phyloP scores from a whole-genome alignment of 30 jellyfish, hydroid and myxozoan genomes.

The Chrysaora quinquecirrha region DNA sequence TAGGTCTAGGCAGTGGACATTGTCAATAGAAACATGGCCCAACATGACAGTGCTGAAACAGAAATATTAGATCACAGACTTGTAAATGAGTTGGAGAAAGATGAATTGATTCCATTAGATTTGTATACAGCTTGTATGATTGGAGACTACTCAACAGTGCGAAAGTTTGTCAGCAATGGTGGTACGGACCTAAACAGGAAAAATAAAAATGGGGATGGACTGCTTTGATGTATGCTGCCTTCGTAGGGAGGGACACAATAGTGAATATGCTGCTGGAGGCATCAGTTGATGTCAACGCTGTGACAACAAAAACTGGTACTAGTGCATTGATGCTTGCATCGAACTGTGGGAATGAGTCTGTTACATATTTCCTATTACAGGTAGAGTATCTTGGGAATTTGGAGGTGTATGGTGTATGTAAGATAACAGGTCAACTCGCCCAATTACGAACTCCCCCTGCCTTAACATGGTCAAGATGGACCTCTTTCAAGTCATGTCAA shows the following conservation, averaged over 20 bases:
- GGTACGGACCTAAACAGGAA: slow-evolving; percentile 57
- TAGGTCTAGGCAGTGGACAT: slow-evolving; percentile 4
- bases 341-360: slow-evolving; percentile 94
- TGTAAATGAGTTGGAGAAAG: slow-evolving; percentile 74
- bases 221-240: slow-evolving; percentile 94
- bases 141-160: slow-evolving; percentile 84
- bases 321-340: slow-evolving; percentile 96
- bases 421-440: no score
- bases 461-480: no score
- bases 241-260: slow-evolving; percentile 88
- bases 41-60: slow-evolving; percentile 20
- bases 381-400: no score
- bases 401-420: no score
- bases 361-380: slow-evolving; percentile 86
- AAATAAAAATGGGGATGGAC: slow-evolving; percentile 95
- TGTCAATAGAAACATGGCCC: slow-evolving; percentile 7
- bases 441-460: no score
- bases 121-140: slow-evolving; percentile 88
- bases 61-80: slow-evolving; percentile 56
- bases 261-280: slow-evolving; percentile 81
- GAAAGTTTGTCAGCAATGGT: slow-evolving; percentile 30
- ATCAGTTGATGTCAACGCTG: slow-evolving; percentile 67
- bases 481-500: no score
- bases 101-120: slow-evolving; percentile 77
- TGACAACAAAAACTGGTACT: slow-evolving; percentile 57